Percentiles rank a stretch among this genome's conserved stretches.
phyloP scores from a whole-genome alignment of 1,140 invertebrate species.

The Trichonephila inaurata region DNA sequence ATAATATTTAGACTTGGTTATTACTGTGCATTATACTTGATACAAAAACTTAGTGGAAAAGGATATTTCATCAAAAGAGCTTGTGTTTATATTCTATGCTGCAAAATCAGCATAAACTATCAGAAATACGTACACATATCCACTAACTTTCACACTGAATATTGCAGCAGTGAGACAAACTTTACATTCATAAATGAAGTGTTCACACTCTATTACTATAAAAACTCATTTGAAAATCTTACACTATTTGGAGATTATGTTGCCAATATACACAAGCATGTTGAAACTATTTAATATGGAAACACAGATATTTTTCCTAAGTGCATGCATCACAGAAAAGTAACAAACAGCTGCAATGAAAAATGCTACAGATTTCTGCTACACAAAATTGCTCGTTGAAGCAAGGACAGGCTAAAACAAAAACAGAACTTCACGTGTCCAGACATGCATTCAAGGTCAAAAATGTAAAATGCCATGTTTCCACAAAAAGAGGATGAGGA shows the following conservation, averaged over 20 bases:
- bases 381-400: slow-evolving; percentile 23
- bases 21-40: background rate
- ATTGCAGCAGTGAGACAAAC: slow-evolving; percentile 63
- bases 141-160: slow-evolving; percentile 68
- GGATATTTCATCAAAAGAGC: background rate
- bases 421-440: background rate
- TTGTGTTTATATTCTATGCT: slow-evolving; percentile 27
- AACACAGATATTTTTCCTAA: slow-evolving; percentile 63
- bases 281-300: slow-evolving; percentile 39
- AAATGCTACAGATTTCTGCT: slow-evolving; percentile 15
- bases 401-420: slow-evolving; percentile 17
- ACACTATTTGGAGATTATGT: slow-evolving; percentile 32
- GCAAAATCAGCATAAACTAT: slow-evolving; percentile 52
- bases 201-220: slow-evolving; percentile 31
- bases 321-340: slow-evolving; percentile 73
- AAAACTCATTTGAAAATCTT: slow-evolving; percentile 57
- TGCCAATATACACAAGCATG: slow-evolving; percentile 61
- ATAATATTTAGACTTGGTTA: background rate
- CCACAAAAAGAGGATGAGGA: slow-evolving; percentile 65
- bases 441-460: background rate
- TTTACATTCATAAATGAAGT: slow-evolving; percentile 55
- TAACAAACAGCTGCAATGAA: slow-evolving; percentile 32
- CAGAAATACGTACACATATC: slow-evolving; percentile 40
- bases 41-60: background rate
- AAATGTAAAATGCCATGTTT: slow-evolving; percentile 54